phyloP scores from a whole-genome alignment of 2,113 vertebrate species.

The Trematocara variabile region DNA sequence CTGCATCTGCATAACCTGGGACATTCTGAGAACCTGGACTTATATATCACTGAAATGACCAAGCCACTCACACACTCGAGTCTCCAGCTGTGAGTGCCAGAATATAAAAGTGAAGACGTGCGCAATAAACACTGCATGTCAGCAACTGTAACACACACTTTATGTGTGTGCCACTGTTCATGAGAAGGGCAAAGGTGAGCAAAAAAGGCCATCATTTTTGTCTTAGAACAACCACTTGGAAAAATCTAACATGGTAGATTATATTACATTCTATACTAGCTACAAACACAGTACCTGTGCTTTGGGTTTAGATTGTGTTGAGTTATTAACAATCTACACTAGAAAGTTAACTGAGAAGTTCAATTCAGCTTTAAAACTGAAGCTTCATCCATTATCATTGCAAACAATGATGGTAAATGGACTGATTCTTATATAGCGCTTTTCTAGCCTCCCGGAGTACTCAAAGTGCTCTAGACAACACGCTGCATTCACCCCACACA shows the following conservation, averaged over 20 bases:
- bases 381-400: background rate
- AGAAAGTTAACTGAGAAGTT: background rate
- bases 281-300: background rate
- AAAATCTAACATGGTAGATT: background rate
- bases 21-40: background rate
- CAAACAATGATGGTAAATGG: background rate
- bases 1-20: fast-evolving
- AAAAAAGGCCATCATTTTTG: background rate
- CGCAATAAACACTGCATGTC: background rate
- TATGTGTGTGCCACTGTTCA: background rate
- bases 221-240: background rate
- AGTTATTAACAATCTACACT: background rate
- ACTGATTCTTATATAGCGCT: background rate
- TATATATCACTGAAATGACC: background rate
- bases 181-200: background rate
- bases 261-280: background rate
- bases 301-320: constrained; percentile 76
- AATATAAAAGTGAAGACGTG: background rate
- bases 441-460: background rate
- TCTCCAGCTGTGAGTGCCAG: background rate
- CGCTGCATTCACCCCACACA: fast-evolving
- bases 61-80: background rate
- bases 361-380: background rate
- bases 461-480: background rate
- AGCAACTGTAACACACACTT: background rate